Percentiles rank a stretch among this genome's conserved stretches.
These are phyloP conservation scores for Macrophya alboannulata DNA, from an alignment of 2,888 invertebrate genomes.

Conservation along the genomic window DNA sequence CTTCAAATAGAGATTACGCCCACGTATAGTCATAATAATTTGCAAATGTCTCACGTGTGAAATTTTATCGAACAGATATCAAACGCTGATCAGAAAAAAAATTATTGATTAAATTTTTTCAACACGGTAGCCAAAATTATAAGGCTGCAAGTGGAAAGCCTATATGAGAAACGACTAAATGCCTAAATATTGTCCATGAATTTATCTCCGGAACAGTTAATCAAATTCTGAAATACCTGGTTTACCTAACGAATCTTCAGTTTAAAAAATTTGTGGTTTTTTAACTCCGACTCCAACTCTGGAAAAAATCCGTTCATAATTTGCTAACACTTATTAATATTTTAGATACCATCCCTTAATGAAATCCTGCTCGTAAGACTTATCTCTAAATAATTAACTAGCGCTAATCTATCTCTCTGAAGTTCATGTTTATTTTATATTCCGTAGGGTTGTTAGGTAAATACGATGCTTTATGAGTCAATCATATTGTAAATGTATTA, in stretches of 20 bases:
- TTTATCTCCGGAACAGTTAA: too few species aligned
- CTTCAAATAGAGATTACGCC: background rate
- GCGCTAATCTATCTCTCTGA: background rate
- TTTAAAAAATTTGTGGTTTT: background rate
- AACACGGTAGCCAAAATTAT: background rate
- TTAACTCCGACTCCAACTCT: background rate
- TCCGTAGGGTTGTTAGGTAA: background rate
- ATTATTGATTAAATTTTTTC: background rate
- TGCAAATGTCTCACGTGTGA: too few species aligned
- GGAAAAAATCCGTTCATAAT: too few species aligned
- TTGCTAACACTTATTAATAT: background rate
- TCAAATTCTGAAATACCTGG: background rate
- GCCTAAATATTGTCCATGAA: too few species aligned
- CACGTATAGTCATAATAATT: too few species aligned
- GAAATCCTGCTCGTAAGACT: background rate
- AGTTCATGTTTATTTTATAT: background rate
- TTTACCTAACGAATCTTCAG: background rate
- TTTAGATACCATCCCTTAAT: background rate
- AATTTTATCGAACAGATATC: too few species aligned
- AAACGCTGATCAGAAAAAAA: background rate
- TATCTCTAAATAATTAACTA: background rate
- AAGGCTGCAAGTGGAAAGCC: background rate
- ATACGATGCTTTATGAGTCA: background rate
- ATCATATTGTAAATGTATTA: constrained; percentile 1
- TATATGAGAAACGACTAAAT: background rate